Evolutionary conservation across 92 coral and sea anemone species (phyloP).

Genomic region (Porites divaricata): DNA sequence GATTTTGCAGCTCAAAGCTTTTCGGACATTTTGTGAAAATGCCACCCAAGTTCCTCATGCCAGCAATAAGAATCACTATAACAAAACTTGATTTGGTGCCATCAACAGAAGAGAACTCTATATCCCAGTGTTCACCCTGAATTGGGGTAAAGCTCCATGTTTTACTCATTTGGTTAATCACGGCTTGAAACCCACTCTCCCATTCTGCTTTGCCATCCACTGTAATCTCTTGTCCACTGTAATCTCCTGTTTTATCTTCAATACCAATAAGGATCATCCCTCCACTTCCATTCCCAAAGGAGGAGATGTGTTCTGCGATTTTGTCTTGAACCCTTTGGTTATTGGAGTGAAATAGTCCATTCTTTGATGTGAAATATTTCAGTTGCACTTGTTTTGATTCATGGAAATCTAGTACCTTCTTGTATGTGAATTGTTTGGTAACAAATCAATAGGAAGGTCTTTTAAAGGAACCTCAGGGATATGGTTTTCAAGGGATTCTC

Average conservation of each 20-base stretch:
- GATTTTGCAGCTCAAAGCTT: neutral
- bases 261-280: no score
- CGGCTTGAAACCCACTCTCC: no score
- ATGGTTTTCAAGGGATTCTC: neutral
- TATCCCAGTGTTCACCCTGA: no score
- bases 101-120: no score
- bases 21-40: conserved; percentile 2
- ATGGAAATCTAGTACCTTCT: neutral
- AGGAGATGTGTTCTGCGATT: no score
- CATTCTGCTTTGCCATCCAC: no score
- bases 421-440: neutral
- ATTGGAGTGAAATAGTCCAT: neutral
- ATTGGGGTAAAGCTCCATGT: no score
- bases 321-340: neutral
- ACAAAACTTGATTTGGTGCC: no score
- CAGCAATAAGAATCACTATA: neutral
- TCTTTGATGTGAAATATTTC: neutral
- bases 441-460: neutral
- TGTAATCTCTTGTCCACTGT: no score
- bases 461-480: neutral
- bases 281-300: no score
- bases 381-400: neutral
- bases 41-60: conserved; percentile 3
- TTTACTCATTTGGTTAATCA: no score
- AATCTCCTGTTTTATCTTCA: no score